phyloP scores from a whole-genome alignment of 1,140 invertebrate species.

The Archivesica marissinica region DNA sequence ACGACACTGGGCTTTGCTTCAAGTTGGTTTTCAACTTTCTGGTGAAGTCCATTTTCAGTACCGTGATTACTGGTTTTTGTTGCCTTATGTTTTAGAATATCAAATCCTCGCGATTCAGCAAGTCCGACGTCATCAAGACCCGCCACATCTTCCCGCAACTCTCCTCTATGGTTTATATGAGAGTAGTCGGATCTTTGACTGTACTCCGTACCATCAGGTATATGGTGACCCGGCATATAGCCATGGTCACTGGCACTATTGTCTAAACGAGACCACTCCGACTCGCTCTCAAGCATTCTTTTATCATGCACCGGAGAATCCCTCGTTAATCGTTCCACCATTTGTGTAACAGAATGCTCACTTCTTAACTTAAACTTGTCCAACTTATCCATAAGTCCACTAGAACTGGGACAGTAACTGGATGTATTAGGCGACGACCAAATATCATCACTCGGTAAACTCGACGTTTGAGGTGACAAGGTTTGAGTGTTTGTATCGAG shows the following conservation, averaged over 20 bases:
- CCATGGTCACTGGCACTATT: slow-evolving; percentile 41
- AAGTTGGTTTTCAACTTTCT: not conserved
- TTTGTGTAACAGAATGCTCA: not conserved
- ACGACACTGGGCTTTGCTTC: not conserved
- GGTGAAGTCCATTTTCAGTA: not conserved
- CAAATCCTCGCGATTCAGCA: slow-evolving; percentile 57
- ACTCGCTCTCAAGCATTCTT: not conserved
- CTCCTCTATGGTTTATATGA: slow-evolving; percentile 56
- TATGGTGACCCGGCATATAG: slow-evolving; percentile 59
- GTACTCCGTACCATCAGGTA: slow-evolving; percentile 60
- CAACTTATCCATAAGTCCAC: slow-evolving; percentile 35
- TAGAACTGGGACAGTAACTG: slow-evolving; percentile 23
- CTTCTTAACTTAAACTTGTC: slow-evolving; percentile 42
- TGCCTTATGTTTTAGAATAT: slow-evolving; percentile 32
- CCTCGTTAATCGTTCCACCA: not conserved
- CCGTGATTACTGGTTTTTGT: not conserved
- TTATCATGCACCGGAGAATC: slow-evolving; percentile 21
- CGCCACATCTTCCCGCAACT: slow-evolving; percentile 48
- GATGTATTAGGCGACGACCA: slow-evolving; percentile 57
- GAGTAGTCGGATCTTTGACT: slow-evolving; percentile 57
- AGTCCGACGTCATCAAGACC: slow-evolving; percentile 53
- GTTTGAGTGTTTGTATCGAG: not conserved
- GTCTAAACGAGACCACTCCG: slow-evolving; percentile 7
- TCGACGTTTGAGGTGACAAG: not conserved
- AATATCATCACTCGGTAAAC: slow-evolving; percentile 20